Conservation (phyloP, 2,113 vertebrate species). For the Scopus umbretta region DNA sequence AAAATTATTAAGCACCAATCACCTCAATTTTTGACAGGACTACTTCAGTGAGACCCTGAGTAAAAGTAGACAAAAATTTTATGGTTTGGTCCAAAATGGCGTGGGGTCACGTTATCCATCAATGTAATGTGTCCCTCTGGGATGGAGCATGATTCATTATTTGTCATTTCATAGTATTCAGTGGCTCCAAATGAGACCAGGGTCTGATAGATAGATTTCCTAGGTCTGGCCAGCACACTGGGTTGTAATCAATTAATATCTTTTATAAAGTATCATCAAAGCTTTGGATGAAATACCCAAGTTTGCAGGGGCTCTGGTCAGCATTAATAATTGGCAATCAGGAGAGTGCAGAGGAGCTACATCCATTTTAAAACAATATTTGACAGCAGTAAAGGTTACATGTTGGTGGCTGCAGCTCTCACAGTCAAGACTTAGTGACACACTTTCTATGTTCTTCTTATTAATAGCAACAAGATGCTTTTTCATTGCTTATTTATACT, state of each 20-base stretch:
- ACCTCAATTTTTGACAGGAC: background rate
- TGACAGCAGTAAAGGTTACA: background rate
- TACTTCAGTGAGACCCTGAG: background rate
- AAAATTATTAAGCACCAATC: background rate
- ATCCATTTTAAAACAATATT: background rate
- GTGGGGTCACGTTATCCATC: background rate
- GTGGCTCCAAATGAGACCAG: background rate
- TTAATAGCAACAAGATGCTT: background rate
- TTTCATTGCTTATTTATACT: background rate
- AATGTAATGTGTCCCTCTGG: background rate
- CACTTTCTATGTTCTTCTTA: background rate
- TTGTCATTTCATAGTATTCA: background rate
- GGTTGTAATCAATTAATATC: background rate
- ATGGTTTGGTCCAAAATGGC: background rate
- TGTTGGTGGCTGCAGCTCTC: background rate
- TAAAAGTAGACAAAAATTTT: background rate
- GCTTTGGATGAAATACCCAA: background rate
- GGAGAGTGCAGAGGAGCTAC: background rate
- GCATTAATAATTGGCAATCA: background rate
- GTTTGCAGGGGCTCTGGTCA: background rate
- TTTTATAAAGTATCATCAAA: background rate
- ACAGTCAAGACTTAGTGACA: background rate
- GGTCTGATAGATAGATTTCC: background rate
- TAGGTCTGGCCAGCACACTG: background rate
- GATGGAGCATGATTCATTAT: background rate